Conservation (phyloP, 2,113 vertebrate species). For the Eulacestoma nigropectus region DNA sequence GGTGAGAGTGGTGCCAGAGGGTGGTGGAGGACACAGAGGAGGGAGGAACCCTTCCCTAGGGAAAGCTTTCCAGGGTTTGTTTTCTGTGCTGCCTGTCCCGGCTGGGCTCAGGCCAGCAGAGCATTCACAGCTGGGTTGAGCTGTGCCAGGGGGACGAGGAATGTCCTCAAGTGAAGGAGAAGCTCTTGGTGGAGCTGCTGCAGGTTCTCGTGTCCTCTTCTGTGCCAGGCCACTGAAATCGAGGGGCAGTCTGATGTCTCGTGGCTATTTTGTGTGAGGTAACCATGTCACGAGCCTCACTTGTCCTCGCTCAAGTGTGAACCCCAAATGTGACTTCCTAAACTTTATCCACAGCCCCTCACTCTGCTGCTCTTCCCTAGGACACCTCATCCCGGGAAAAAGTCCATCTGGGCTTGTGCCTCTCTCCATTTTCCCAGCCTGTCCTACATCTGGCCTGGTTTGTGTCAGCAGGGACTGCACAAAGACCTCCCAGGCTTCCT, state of each 20-base stretch:
- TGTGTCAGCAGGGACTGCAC: not conserved
- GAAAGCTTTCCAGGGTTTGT: not conserved
- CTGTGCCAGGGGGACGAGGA: not conserved
- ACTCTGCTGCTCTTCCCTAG: not conserved
- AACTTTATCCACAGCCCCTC: not conserved
- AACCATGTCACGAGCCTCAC: fast-evolving
- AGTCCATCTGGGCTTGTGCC: not conserved
- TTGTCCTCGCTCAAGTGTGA: not conserved
- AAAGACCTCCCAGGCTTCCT: not conserved
- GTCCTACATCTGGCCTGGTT: not conserved
- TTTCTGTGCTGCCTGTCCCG: fast-evolving
- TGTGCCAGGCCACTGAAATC: not conserved
- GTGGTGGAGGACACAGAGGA: not conserved
- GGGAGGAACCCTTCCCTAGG: not conserved
- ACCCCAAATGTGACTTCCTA: not conserved
- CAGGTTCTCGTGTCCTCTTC: not conserved
- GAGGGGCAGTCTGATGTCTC: not conserved
- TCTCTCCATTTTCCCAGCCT: not conserved
- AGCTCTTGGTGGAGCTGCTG: not conserved
- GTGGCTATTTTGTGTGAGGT: not conserved
- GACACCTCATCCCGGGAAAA: not conserved
- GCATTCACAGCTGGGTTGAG: not conserved
- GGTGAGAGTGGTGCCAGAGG: slow-evolving; percentile 66
- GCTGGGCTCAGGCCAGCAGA: not conserved
- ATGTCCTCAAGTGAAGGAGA: not conserved